Conservation (phyloP, 2,888 invertebrate species). For the Empis livida region DNA sequence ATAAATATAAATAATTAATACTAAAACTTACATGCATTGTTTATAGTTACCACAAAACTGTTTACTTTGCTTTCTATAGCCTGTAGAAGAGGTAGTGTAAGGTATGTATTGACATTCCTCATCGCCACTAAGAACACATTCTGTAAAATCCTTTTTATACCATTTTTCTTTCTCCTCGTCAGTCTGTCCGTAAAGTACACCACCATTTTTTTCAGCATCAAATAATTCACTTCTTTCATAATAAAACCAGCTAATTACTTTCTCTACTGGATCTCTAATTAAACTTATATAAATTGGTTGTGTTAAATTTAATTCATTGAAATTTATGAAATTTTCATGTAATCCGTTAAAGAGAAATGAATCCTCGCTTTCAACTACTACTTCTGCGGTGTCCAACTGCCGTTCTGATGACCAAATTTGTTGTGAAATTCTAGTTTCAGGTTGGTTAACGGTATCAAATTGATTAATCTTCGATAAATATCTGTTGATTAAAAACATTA, state of each 20-base stretch:
- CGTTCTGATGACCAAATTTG: slow-evolving; percentile 44
- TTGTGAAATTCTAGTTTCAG: background rate
- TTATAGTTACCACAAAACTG: slow-evolving; percentile 73
- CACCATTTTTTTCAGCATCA: background rate
- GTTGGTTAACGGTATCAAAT: no score
- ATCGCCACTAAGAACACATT: slow-evolving; percentile 65
- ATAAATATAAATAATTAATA: background rate
- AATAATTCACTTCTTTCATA: slow-evolving; percentile 46
- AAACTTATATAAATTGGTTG: slow-evolving; percentile 78
- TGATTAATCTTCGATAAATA: background rate
- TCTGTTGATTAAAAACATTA: slow-evolving; percentile 42
- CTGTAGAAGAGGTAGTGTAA: background rate
- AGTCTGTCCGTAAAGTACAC: no score
- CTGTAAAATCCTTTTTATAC: slow-evolving; percentile 53
- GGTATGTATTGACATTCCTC: slow-evolving; percentile 62
- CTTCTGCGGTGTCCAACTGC: slow-evolving; percentile 54
- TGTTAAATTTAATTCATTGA: slow-evolving; percentile 62
- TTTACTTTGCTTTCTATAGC: slow-evolving; percentile 56
- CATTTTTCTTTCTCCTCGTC: slow-evolving; percentile 5
- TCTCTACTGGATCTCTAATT: slow-evolving; percentile 76
- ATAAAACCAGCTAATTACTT: slow-evolving; percentile 78
- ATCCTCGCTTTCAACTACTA: slow-evolving; percentile 37
- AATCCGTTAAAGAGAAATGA: background rate
- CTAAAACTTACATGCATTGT: slow-evolving; percentile 51
- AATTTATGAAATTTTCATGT: slow-evolving; percentile 77